phyloP scores from a whole-genome alignment of 2,113 vertebrate species.

The Silurus asotus region DNA sequence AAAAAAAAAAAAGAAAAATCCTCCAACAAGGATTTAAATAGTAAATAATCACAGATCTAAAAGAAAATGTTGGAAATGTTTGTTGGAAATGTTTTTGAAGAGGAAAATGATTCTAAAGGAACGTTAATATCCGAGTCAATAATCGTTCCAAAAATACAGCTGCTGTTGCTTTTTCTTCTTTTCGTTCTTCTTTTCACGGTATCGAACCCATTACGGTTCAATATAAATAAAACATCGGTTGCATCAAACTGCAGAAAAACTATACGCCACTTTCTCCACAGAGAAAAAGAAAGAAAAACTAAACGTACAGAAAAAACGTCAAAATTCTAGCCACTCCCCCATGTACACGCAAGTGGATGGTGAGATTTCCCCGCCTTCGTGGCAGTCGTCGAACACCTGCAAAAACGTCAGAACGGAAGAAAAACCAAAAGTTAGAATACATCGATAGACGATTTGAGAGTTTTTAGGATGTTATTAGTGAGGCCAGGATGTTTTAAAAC shows the following conservation, averaged over 20 bases:
- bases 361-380: constrained; percentile 94
- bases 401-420: constrained; percentile 28
- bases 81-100: too few relatives aligned
- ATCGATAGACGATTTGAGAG: background rate
- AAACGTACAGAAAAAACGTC: constrained; percentile 39
- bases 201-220: constrained; percentile 22
- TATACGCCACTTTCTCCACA: constrained; percentile 48
- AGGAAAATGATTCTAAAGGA: background rate
- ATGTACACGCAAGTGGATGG: constrained; percentile 94
- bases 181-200: background rate
- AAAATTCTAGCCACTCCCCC: constrained; percentile 94
- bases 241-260: constrained; percentile 8
- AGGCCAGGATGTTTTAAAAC: background rate
- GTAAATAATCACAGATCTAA: background rate
- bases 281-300: constrained; percentile 47
- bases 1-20: background rate
- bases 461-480: background rate
- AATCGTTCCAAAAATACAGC: background rate
- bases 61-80: too few relatives aligned
- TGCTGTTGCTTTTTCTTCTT: background rate
- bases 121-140: background rate
- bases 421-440: background rate
- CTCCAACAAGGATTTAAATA: background rate
- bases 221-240: constrained; percentile 47
- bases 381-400: constrained; percentile 97